Percentiles rank a stretch among this genome's conserved stretches.
Evolutionary conservation across 92 coral and sea anemone genomes (phyloP).

Genomic region (Desmophyllum pertusum): DNA sequence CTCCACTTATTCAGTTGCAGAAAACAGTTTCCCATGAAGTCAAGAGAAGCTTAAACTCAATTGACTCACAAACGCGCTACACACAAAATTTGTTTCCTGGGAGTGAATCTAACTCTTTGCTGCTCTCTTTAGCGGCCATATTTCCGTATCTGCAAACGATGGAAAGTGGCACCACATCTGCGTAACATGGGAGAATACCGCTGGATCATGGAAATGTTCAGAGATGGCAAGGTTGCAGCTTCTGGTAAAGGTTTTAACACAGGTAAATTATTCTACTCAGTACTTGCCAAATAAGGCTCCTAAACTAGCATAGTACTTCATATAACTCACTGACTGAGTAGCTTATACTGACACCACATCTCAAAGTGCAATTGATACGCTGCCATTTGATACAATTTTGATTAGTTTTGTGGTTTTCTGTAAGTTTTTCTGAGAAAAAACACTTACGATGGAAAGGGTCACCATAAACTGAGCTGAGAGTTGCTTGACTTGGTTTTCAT

Average conservation of each 20-base stretch:
- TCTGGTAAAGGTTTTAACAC: slow-evolving; percentile 13
- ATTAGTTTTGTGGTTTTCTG: no score
- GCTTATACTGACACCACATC: neutral
- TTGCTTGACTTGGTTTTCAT: no score
- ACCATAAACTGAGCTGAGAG: no score
- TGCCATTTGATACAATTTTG: no score
- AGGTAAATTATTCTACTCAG: neutral
- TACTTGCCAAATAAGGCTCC: neutral
- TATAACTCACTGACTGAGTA: neutral
- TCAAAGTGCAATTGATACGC: no score
- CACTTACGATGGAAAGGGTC: no score
- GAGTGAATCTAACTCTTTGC: neutral
- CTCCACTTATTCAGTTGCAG: no score
- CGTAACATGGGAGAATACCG: slow-evolving; percentile 20
- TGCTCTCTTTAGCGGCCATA: neutral
- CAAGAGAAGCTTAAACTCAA: no score
- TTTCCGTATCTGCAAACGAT: slow-evolving; percentile 27
- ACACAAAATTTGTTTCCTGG: neutral
- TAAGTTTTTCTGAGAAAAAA: no score
- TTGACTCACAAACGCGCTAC: no score
- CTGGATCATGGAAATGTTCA: slow-evolving; percentile 36
- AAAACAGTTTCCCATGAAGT: no score
- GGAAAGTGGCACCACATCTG: slow-evolving; percentile 37
- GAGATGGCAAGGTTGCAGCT: slow-evolving; percentile 21
- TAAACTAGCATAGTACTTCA: neutral